Percentiles rank a stretch among this genome's conserved stretches.
phyloP scores from a whole-genome alignment of 1,140 invertebrate genomes.

The Catajapyx aquilonaris region DNA sequence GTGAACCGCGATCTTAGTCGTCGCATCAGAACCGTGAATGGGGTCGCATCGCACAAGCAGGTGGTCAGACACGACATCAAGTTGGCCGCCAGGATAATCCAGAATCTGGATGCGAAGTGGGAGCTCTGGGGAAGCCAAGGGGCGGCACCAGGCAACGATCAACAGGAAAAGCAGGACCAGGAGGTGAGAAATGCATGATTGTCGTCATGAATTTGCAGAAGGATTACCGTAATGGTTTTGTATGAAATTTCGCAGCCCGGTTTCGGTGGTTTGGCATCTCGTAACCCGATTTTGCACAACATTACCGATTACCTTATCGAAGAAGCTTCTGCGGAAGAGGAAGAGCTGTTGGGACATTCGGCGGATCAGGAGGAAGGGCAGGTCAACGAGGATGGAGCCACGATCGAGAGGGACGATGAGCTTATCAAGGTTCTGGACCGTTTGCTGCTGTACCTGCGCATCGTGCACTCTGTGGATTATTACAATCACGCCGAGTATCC shows the following conservation, averaged over 20 bases:
- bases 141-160: background rate
- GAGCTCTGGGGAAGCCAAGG: conserved; percentile 59
- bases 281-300: conserved; percentile 89
- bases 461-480: conserved; percentile 97
- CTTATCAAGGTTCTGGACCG: conserved; percentile 49
- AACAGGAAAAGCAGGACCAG: background rate
- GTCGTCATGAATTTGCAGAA: conserved; percentile 8
- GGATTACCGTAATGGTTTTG: conserved; percentile 2
- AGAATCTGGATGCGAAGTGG: conserved; percentile 71
- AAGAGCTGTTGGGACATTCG: conserved; percentile 68
- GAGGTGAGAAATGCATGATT: conserved; percentile 6
- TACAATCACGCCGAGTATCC: conserved; percentile 98
- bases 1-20: conserved; percentile 84
- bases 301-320: conserved; percentile 97
- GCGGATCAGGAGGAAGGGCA: conserved; percentile 32
- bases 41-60: conserved; percentile 74
- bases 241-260: conserved; percentile 1
- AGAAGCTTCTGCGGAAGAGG: conserved; percentile 94
- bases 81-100: conserved; percentile 81
- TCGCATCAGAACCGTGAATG: conserved; percentile 77
- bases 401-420: conserved; percentile 55
- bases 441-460: conserved; percentile 77
- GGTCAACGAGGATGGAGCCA: conserved; percentile 24
- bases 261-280: conserved; percentile 58
- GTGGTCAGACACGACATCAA: conserved; percentile 84